Percentiles rank a stretch among this genome's conserved stretches.
These are phyloP conservation scores for Eubasilissa splendida DNA, from an alignment of 2,888 invertebrate genomes.

Conservation along the genomic window DNA sequence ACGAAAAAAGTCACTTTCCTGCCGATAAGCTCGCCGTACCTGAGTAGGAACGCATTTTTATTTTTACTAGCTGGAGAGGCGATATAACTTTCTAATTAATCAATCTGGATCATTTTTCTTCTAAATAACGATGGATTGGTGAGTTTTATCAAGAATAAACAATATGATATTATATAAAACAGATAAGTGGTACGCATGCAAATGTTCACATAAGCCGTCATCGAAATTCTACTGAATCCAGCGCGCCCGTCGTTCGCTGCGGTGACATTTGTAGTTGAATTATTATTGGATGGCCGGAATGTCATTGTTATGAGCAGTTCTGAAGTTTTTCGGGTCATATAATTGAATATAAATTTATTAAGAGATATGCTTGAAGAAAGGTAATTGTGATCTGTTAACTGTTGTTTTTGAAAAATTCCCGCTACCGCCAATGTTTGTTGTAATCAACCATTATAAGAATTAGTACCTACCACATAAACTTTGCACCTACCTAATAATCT, in stretches of 20 bases:
- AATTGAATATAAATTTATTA: background rate
- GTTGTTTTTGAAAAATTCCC: background rate
- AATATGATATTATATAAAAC: background rate
- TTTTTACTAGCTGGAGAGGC: background rate
- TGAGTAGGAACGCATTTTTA: slow-evolving; percentile 20
- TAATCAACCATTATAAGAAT: slow-evolving; percentile 1
- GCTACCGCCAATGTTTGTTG: slow-evolving; percentile 13
- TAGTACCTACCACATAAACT: slow-evolving; percentile 36
- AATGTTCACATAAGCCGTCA: background rate
- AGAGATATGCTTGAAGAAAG: slow-evolving; percentile 4
- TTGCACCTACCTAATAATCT: slow-evolving; percentile 1
- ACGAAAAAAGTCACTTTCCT: background rate
- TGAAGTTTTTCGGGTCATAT: no score
- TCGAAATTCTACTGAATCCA: no score
- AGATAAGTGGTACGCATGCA: background rate
- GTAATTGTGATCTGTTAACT: background rate
- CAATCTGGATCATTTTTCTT: background rate
- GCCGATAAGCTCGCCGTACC: background rate
- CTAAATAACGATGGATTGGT: slow-evolving; percentile 5
- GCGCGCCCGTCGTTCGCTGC: no score
- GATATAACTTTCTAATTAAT: slow-evolving; percentile 1
- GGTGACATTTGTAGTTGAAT: no score
- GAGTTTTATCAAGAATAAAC: background rate
- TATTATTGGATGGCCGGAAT: no score
- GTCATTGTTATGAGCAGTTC: no score